These are phyloP conservation scores for Gymnodraco acuticeps DNA, from an alignment of 2,797 vertebrate genomes.

Conservation along the genomic window DNA sequence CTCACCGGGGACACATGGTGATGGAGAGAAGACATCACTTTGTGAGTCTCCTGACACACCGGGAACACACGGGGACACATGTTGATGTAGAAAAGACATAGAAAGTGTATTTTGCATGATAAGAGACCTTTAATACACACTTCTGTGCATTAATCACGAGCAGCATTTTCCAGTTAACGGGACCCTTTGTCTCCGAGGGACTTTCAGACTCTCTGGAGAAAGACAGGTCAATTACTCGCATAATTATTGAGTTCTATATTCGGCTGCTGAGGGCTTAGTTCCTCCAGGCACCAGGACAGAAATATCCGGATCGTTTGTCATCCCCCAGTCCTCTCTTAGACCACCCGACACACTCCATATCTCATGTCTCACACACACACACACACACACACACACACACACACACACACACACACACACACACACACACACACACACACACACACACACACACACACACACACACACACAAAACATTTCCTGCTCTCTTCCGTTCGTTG, in stretches of 20 bases:
- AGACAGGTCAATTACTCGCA: constrained; percentile 71
- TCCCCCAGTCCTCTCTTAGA: constrained; percentile 36
- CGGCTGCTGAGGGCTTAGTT: constrained; percentile 60
- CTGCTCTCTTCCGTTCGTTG: too few species aligned
- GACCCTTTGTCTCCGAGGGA: constrained; percentile 58
- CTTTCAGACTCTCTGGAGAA: constrained; percentile 60
- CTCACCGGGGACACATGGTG: too few species aligned
- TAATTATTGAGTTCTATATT: constrained; percentile 73
- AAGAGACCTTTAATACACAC: constrained; percentile 36
- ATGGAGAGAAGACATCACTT: too few species aligned
- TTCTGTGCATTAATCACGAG: constrained; percentile 66
- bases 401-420: constrained; percentile 14
- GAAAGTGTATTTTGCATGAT: too few species aligned
- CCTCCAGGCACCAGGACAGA: constrained; percentile 67
- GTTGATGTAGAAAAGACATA: too few species aligned
- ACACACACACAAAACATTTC: constrained; percentile 24
- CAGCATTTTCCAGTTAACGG: constrained; percentile 57
- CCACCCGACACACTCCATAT: not conserved
- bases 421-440: constrained; percentile 21
- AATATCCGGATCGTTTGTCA: constrained; percentile 81
- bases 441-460: constrained; percentile 29
- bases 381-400: constrained; percentile 10
- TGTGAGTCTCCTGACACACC: too few species aligned
- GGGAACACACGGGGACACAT: too few species aligned
- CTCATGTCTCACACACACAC: constrained; percentile 54